Evolutionary conservation across 1,140 invertebrate genomes (phyloP), one percentile per base, ranked within the genome.

Genomic region (Penaeus indicus): DNA sequence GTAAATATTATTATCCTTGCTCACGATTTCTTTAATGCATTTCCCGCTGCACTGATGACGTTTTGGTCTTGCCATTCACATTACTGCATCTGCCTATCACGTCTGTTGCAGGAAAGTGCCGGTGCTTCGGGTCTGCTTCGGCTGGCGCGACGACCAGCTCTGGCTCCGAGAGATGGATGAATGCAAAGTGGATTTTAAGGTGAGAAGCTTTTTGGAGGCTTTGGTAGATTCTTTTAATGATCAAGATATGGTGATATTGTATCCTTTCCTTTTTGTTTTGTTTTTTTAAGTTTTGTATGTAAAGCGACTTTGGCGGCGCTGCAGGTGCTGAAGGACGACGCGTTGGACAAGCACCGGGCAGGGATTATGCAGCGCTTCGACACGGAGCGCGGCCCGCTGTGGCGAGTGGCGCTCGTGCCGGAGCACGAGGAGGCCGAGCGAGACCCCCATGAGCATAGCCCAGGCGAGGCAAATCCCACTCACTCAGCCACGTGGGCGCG

Each of bases 361-460:
- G 54, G 79, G 61, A 22, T 79, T 0, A 84, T 72, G 11, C 38
- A 27, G 27, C n/a, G 67, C 7, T 88, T 63, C 87, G 78, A 88
- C 87, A 84, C 61, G 4, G 69, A 47, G 18, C 72, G 79, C 13
- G 87, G 87, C 1, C 87, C 87, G 3, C 38, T 88, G 67, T 88
- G 80, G 80, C 38, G 81, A 60, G 87, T 77, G 22, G 79, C 69
- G 75, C 47, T 88, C 32, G 32, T 84, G 22, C 5, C 63, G 8
- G 42, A 54, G 32, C 11, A 10, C 16, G 21, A 1, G 32, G 32
- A 32, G 32, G 32, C 32, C 32, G 32, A 32, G 32, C 32, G 32
- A 32, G 32, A 32, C 32, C 32, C 32, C 2, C 32, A 32, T 32
- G 32, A 2, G 32, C 32, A 32, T 32, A 32, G 32, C 32, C 32